Percentiles rank a stretch among this genome's conserved stretches.
phyloP scores from a whole-genome alignment of 2,888 invertebrate species.

The Acanthosoma haemorrhoidale region DNA sequence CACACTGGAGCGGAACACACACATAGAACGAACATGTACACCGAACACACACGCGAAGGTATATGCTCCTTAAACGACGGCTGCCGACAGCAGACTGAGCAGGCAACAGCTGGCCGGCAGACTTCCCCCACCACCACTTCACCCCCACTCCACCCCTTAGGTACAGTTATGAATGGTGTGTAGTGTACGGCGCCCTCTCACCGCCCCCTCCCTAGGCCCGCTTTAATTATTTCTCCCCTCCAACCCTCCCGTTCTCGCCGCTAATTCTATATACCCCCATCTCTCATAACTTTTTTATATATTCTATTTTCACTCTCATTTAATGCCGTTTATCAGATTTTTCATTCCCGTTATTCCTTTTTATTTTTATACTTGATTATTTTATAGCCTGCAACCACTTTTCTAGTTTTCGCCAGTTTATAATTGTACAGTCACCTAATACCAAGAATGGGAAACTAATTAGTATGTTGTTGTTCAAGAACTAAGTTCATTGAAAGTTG shows the following conservation, averaged over 20 bases:
- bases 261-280: constrained; percentile 22
- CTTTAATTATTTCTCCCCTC: constrained; percentile 20
- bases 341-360: no score
- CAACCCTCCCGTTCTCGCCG: constrained; percentile 9
- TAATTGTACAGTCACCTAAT: no score
- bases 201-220: constrained; percentile 23
- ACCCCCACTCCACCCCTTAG: constrained; percentile 6
- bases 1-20: constrained; percentile 23
- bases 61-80: neutral
- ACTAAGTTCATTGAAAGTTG: no score
- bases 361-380: no score
- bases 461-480: no score
- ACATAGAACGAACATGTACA: constrained; percentile 1
- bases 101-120: neutral
- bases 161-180: constrained; percentile 27
- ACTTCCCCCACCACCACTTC: constrained; percentile 1
- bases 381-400: no score
- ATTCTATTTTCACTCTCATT: constrained; percentile 2
- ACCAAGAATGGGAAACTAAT: no score
- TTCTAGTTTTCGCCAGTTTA: no score
- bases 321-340: no score
- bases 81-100: constrained; percentile 19
- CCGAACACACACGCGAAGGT: neutral
- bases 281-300: constrained; percentile 19
- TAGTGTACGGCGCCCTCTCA: constrained; percentile 23